Percentiles rank a stretch among this genome's conserved stretches.
These are phyloP conservation scores for Scatophagus argus DNA, from an alignment of 2,113 vertebrate genomes.

Conservation along the genomic window DNA sequence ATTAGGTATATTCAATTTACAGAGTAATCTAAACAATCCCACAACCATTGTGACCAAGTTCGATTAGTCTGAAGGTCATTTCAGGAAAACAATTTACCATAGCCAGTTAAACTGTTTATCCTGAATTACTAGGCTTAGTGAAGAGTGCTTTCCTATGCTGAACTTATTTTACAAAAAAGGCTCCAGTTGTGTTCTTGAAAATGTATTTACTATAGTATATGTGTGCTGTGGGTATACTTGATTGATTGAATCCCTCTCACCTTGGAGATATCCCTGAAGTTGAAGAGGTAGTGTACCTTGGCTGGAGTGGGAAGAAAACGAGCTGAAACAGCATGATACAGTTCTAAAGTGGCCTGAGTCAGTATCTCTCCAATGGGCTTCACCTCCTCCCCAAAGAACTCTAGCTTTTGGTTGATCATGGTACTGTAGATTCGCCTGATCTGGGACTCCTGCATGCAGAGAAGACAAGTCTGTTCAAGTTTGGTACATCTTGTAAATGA, in stretches of 20 bases:
- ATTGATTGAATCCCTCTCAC: constrained; percentile 60
- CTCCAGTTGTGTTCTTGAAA: neutral
- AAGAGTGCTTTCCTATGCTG: neutral
- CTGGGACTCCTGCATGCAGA: constrained; percentile 85
- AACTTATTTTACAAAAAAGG: neutral
- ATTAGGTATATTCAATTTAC: neutral
- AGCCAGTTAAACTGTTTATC: neutral
- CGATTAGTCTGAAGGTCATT: too few relatives aligned
- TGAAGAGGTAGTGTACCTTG: constrained; percentile 94
- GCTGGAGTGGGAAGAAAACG: constrained; percentile 90
- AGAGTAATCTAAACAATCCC: neutral
- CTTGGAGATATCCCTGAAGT: constrained; percentile 94
- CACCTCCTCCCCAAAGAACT: constrained; percentile 88
- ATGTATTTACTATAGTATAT: neutral
- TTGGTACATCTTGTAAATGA: neutral
- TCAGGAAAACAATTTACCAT: neutral
- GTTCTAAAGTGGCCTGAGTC: constrained; percentile 88
- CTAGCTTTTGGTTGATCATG: constrained; percentile 92
- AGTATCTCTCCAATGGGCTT: constrained; percentile 86
- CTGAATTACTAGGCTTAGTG: neutral
- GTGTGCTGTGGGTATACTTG: neutral
- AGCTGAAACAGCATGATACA: constrained; percentile 85
- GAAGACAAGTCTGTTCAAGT: neutral
- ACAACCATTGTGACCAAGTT: too few relatives aligned
- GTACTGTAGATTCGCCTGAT: constrained; percentile 89